Conservation (phyloP, 1,140 invertebrate species). For the Macrobrachium rosenbergii region DNA sequence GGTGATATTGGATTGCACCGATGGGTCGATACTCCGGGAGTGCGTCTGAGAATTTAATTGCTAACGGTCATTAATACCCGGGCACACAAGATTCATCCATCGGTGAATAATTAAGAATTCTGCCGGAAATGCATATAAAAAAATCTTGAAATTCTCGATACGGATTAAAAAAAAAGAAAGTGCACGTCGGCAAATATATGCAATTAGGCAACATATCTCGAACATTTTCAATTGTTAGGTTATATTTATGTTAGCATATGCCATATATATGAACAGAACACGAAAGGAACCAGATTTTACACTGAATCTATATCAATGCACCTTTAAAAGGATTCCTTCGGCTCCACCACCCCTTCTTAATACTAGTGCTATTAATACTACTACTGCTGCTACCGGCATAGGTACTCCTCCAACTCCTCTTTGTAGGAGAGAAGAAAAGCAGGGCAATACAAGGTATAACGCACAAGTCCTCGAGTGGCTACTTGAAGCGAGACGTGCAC, state of each 20-base stretch:
- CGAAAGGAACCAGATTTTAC: neutral
- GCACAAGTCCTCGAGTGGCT: neutral
- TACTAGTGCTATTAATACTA: neutral
- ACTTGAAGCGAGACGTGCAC: no score
- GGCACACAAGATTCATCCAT: slow-evolving; percentile 26
- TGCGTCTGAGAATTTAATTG: slow-evolving; percentile 56
- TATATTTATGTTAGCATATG: no score
- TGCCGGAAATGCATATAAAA: slow-evolving; percentile 2
- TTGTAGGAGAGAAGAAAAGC: slow-evolving; percentile 9
- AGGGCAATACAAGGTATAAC: neutral
- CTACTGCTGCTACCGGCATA: neutral
- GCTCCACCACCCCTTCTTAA: neutral
- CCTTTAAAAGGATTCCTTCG: neutral
- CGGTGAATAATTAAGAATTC: neutral
- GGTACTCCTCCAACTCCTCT: neutral
- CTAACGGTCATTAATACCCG: slow-evolving; percentile 48
- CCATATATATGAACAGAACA: neutral
- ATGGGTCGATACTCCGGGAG: slow-evolving; percentile 31
- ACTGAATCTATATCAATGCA: neutral
- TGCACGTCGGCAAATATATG: neutral
- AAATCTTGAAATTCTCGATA: no score
- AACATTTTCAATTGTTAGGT: no score
- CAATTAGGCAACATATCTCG: neutral
- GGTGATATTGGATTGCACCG: slow-evolving; percentile 29
- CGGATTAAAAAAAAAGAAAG: neutral